These are phyloP conservation scores for Rhopalosiphum nymphaeae DNA, from an alignment of 2,888 invertebrate genomes.

Conservation along the genomic window DNA sequence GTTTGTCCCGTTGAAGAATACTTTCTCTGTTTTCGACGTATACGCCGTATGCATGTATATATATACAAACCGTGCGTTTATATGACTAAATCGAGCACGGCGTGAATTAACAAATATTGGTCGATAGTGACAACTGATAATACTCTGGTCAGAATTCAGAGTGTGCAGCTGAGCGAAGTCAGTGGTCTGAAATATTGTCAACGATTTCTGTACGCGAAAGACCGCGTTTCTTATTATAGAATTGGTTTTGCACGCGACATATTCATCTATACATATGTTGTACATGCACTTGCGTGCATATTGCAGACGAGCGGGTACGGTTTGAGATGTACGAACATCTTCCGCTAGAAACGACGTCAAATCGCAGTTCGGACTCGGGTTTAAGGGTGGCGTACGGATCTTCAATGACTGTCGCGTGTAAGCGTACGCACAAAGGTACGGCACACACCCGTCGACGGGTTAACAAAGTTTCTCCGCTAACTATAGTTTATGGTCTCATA, in stretches of 20 bases:
- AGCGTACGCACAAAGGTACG: background rate
- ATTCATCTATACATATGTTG: background rate
- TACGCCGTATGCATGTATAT: too few species aligned
- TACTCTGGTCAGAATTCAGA: too few species aligned
- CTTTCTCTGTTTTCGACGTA: background rate
- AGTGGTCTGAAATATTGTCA: background rate
- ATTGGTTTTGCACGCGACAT: background rate
- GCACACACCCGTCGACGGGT: slow-evolving; percentile 24
- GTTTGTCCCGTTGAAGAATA: background rate
- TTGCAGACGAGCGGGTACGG: background rate
- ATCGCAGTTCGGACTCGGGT: background rate
- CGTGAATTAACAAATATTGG: background rate
- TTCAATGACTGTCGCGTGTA: background rate
- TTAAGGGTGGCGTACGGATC: background rate
- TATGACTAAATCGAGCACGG: background rate
- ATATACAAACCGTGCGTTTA: background rate
- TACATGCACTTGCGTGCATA: background rate
- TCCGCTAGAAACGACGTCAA: background rate
- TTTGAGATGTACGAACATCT: too few species aligned
- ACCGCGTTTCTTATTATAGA: too few species aligned
- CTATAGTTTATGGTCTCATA: slow-evolving; percentile 39
- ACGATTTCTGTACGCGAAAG: too few species aligned
- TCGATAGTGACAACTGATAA: too few species aligned
- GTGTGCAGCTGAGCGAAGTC: too few species aligned
- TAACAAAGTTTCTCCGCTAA: slow-evolving; percentile 29